A percentile compares a stretch with the other conserved stretches of the same genome.
These are phyloP conservation scores for Vireo altiloquus DNA, from an alignment of 2,113 vertebrate species.

Conservation along the genomic window DNA sequence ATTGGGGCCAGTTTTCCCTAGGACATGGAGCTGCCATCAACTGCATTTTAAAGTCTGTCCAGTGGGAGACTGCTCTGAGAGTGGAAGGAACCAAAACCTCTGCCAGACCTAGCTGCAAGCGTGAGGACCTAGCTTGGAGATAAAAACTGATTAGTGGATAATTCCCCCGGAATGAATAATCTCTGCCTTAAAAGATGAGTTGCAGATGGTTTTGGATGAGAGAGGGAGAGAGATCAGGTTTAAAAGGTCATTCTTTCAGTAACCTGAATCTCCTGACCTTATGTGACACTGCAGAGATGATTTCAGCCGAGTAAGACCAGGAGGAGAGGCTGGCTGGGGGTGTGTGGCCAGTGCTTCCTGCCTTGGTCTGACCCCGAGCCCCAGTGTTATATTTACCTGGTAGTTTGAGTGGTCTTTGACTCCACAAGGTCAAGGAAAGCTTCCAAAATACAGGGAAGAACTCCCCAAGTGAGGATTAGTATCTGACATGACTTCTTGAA, in stretches of 20 bases:
- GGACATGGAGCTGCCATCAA: neutral
- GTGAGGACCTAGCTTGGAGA: neutral
- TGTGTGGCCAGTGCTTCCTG: neutral
- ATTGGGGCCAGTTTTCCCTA: neutral
- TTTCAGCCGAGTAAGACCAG: neutral
- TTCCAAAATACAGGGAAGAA: neutral
- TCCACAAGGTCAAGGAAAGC: neutral
- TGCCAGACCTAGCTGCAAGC: neutral
- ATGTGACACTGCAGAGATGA: neutral
- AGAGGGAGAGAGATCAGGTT: neutral
- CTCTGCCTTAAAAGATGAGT: slow-evolving; percentile 7
- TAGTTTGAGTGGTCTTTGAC: neutral
- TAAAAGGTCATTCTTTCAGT: neutral
- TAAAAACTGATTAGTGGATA: slow-evolving; percentile 1
- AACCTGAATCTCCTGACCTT: slow-evolving; percentile 15
- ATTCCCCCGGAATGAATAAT: neutral
- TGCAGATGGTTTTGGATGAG: slow-evolving; percentile 14
- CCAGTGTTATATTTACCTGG: neutral
- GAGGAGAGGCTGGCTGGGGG: neutral
- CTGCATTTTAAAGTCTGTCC: neutral
- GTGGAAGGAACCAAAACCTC: neutral
- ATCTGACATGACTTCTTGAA: neutral
- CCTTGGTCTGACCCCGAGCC: neutral
- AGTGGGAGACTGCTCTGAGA: neutral
- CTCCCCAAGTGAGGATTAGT: neutral